Evolutionary conservation across 2,797 vertebrate species (phyloP).

Genomic region (Sandelia bainsii): DNA sequence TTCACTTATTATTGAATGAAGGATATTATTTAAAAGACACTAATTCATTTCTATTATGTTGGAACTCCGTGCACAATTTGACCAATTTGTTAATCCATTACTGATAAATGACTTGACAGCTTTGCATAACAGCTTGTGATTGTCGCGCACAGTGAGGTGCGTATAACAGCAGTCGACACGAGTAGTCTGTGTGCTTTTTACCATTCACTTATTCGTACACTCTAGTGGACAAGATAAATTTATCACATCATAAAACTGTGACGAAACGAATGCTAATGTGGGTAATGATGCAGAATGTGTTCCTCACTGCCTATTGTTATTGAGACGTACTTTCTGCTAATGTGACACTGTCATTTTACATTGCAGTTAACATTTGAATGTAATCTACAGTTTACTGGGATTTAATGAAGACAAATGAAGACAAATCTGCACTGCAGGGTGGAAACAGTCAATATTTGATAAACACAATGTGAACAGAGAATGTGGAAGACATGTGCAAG

Average conservation of each 20-base stretch:
- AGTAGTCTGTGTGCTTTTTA: not conserved
- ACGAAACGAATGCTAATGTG: constrained; percentile 2
- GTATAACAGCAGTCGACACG: constrained; percentile 13
- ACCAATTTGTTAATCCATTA: not conserved
- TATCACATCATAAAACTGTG: not conserved
- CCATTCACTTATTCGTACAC: not conserved
- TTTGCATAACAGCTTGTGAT: constrained; percentile 18
- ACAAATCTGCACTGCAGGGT: constrained; percentile 9
- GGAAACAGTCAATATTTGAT: constrained; percentile 26
- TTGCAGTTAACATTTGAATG: not conserved
- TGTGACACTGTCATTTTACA: not conserved
- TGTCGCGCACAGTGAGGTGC: not conserved
- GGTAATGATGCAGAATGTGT: not conserved
- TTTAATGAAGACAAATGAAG: not conserved
- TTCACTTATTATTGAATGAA: constrained; percentile 27
- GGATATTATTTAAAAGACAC: constrained; percentile 36
- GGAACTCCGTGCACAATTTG: not conserved
- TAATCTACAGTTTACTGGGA: not conserved
- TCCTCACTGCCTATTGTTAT: not conserved
- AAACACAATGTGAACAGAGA: constrained; percentile 6
- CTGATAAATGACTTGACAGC: constrained; percentile 5
- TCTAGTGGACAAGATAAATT: not conserved
- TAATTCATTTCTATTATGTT: constrained; percentile 18
- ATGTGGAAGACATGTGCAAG: constrained; percentile 5
- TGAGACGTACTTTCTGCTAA: not conserved